These are phyloP conservation scores for Calcarius lapponicus DNA, from an alignment of 2,797 vertebrate genomes.

Conservation along the genomic window DNA sequence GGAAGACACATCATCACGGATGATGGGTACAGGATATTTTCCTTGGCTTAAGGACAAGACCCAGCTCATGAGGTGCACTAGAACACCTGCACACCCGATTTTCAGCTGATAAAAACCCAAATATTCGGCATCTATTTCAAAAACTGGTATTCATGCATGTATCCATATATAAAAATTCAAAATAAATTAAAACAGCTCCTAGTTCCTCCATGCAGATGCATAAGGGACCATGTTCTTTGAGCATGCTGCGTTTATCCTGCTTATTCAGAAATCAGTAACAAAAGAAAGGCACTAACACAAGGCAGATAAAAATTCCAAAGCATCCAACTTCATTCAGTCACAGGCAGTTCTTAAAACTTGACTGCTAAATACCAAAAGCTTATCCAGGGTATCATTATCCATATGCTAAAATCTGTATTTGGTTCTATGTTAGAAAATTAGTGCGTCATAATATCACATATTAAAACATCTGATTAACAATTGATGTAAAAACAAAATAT, in stretches of 20 bases:
- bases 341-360: background rate
- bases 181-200: background rate
- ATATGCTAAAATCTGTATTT: background rate
- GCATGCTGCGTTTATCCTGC: background rate
- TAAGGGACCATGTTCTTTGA: background rate
- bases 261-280: background rate
- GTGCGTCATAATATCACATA: background rate
- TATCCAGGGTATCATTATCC: background rate
- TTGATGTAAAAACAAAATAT: conserved; percentile 28
- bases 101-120: background rate
- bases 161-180: background rate
- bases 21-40: background rate
- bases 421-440: background rate
- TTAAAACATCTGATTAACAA: background rate
- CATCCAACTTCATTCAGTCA: background rate
- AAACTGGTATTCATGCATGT: background rate
- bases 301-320: background rate
- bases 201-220: background rate
- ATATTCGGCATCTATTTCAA: background rate
- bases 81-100: background rate
- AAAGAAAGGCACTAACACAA: background rate
- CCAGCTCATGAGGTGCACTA: background rate
- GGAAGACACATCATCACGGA: background rate
- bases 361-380: background rate
- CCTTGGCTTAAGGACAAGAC: background rate